phyloP scores from a whole-genome alignment of 2,797 vertebrate species.

The Staurois parvus region DNA sequence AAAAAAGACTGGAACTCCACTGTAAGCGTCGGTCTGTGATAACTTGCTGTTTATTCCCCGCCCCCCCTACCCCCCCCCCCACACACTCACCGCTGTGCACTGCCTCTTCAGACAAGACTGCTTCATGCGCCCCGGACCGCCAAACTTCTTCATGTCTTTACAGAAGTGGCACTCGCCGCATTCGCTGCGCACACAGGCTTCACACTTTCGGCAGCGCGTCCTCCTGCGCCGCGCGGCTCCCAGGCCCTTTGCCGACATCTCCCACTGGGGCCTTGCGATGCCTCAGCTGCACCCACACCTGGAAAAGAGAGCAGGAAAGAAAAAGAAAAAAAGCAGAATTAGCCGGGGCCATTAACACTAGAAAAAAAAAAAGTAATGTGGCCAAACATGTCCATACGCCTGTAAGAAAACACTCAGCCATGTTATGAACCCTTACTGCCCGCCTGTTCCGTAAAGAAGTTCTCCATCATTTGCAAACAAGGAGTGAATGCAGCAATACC shows the following conservation, averaged over 20 bases:
- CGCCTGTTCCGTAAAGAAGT: no score
- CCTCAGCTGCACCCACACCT: slow-evolving; percentile 72
- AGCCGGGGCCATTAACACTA: background rate
- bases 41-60: no score
- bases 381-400: no score
- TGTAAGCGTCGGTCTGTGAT: no score
- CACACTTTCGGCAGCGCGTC: slow-evolving; percentile 91
- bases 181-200: slow-evolving; percentile 91
- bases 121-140: slow-evolving; percentile 92
- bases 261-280: slow-evolving; percentile 71
- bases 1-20: no score
- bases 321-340: background rate
- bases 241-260: slow-evolving; percentile 93
- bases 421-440: no score
- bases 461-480: no score
- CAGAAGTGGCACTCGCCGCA: slow-evolving; percentile 96
- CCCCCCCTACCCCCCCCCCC: no score
- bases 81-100: slow-evolving; percentile 80
- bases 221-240: slow-evolving; percentile 89
- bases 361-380: background rate
- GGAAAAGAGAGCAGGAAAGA: background rate
- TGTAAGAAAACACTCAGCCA: no score
- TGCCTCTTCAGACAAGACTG: slow-evolving; percentile 92
- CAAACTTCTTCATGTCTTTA: slow-evolving; percentile 96
- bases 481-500: no score